These are phyloP conservation scores for Rhynchophorus ferrugineus DNA, from an alignment of 1,140 invertebrate species.

Conservation along the genomic window DNA sequence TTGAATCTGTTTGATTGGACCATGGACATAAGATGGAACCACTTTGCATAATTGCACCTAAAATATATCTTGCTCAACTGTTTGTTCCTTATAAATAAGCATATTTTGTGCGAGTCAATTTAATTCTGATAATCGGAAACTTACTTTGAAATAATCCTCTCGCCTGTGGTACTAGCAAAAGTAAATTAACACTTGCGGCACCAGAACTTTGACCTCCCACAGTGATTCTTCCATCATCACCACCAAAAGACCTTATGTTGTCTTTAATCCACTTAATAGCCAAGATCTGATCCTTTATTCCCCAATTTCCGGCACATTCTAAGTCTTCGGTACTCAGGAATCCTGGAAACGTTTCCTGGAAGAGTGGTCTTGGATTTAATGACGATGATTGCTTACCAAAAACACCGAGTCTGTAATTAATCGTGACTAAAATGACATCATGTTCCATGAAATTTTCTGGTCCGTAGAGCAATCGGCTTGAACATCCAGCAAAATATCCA, in stretches of 20 bases:
- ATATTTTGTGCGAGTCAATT: neutral
- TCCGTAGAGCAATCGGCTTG: neutral
- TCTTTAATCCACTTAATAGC: conserved; percentile 42
- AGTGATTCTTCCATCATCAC: conserved; percentile 26
- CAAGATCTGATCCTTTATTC: conserved; percentile 43
- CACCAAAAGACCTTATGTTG: conserved; percentile 33
- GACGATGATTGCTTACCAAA: conserved; percentile 1
- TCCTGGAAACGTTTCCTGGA: no score
- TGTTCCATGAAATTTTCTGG: neutral
- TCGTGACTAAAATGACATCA: neutral
- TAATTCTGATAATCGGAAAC: neutral
- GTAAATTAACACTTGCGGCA: conserved; percentile 11
- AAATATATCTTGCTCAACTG: conserved; percentile 5
- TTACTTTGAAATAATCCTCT: conserved; percentile 8
- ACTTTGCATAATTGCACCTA: conserved; percentile 14
- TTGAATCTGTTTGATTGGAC: neutral
- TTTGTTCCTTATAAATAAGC: neutral
- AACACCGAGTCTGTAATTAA: neutral
- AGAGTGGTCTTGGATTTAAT: no score
- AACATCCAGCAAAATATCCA: neutral
- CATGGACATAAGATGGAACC: conserved; percentile 11
- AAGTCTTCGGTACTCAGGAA: conserved; percentile 18
- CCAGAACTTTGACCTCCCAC: conserved; percentile 25
- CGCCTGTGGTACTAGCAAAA: conserved; percentile 9
- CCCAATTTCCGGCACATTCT: conserved; percentile 42